phyloP scores from a whole-genome alignment of 2,888 invertebrate species.

The Harpalus rufipes region DNA sequence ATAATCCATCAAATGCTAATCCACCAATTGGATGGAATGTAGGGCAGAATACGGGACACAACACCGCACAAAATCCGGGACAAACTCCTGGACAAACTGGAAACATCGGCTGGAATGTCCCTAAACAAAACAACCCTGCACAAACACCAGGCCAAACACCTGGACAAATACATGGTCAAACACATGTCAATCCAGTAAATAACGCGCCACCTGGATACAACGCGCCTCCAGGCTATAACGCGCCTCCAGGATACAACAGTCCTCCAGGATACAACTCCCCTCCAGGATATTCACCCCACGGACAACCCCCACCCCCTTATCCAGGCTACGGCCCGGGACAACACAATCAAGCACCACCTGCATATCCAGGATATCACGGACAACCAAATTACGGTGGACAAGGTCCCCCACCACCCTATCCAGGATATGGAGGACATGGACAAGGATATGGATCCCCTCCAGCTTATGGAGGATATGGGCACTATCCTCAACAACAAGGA shows the following conservation, averaged over 20 bases:
- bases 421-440: conserved; percentile 36
- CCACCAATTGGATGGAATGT: conserved; percentile 67
- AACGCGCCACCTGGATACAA: conserved; percentile 55
- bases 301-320: conserved; percentile 64
- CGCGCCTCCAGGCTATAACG: conserved; percentile 40
- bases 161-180: conserved; percentile 13
- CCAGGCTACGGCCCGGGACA: conserved; percentile 37
- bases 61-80: conserved; percentile 24
- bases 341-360: conserved; percentile 18
- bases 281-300: conserved; percentile 29
- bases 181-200: conserved; percentile 6
- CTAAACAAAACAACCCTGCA: neutral
- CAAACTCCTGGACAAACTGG: conserved; percentile 38
- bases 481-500: conserved; percentile 64
- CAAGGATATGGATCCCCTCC: conserved; percentile 52
- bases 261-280: conserved; percentile 43
- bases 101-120: conserved; percentile 52
- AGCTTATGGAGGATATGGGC: conserved; percentile 30
- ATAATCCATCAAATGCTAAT: conserved; percentile 56
- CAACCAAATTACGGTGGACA: conserved; percentile 7
- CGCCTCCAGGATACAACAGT: conserved; percentile 2
- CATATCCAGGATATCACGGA: conserved; percentile 41
- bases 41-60: neutral
- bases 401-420: conserved; percentile 65
- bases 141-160: conserved; percentile 15